A percentile compares a stretch with the other conserved stretches of the same genome.
These are phyloP conservation scores for Reticulitermes lucifugus DNA, from an alignment of 2,888 invertebrate genomes.

Conservation along the genomic window DNA sequence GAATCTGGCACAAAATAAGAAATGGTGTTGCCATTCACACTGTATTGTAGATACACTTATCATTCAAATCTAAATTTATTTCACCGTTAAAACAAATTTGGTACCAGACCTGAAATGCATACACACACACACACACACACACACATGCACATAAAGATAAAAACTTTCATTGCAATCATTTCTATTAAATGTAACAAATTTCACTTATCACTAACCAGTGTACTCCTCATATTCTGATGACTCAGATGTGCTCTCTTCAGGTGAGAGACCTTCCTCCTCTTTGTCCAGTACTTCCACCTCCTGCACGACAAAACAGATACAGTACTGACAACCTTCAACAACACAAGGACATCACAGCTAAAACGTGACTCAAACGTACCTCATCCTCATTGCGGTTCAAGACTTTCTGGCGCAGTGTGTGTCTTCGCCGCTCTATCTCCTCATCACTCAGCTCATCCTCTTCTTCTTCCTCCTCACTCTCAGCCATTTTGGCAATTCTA, in stretches of 20 bases:
- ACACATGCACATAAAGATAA: too few relatives aligned
- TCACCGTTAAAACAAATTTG: too few relatives aligned
- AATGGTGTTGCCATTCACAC: too few relatives aligned
- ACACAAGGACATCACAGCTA: not conserved
- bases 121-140: too few relatives aligned
- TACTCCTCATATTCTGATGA: slow-evolving; percentile 89
- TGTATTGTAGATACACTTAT: too few relatives aligned
- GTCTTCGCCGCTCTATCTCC: slow-evolving; percentile 86
- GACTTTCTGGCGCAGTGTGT: slow-evolving; percentile 74
- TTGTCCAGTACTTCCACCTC: slow-evolving; percentile 75
- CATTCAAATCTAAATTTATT: too few relatives aligned
- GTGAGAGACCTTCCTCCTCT: slow-evolving; percentile 74
- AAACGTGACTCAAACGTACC: slow-evolving; percentile 53
- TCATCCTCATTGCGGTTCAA: slow-evolving; percentile 76
- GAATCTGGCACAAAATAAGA: slow-evolving; percentile 69
- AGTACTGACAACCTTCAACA: not conserved
- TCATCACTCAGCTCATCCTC: slow-evolving; percentile 88
- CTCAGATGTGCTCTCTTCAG: slow-evolving; percentile 69
- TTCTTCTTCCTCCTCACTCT: slow-evolving; percentile 73
- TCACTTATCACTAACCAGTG: slow-evolving; percentile 63
- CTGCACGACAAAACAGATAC: slow-evolving; percentile 51
- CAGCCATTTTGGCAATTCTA: slow-evolving; percentile 59
- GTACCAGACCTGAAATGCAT: too few relatives aligned
- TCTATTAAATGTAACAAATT: too few relatives aligned
- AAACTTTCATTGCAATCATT: too few relatives aligned